These are phyloP conservation scores for Panagrolaimus sp. DNA, from an alignment of 1,140 invertebrate genomes.

Conservation along the genomic window DNA sequence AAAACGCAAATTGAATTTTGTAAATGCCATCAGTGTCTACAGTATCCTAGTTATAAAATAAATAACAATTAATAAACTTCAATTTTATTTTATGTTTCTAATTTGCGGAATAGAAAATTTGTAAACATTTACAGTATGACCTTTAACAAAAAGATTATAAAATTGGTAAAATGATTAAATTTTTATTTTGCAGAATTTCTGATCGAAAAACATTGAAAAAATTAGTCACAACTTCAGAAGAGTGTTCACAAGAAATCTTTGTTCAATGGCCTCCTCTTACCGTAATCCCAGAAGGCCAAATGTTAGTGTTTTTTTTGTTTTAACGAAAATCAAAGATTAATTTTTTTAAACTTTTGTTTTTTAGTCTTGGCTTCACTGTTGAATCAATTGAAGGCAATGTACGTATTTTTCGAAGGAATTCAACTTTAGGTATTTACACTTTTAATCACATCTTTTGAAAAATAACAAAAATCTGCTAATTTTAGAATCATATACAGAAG, in stretches of 20 bases:
- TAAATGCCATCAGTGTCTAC: too few relatives aligned
- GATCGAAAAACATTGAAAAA: not conserved
- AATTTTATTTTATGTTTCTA: too few relatives aligned
- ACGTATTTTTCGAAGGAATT: conserved; percentile 1
- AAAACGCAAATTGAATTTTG: too few relatives aligned
- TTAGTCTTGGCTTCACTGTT: not conserved
- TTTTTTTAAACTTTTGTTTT: not conserved
- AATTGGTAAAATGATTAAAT: not conserved
- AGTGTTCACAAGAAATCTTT: not conserved
- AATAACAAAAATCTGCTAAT: not conserved
- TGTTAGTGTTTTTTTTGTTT: too few relatives aligned
- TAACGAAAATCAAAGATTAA: not conserved
- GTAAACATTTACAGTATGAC: not conserved
- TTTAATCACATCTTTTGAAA: not conserved
- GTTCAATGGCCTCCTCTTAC: not conserved
- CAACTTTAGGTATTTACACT: not conserved
- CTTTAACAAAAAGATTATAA: not conserved
- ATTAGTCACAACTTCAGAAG: not conserved
- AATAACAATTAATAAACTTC: too few relatives aligned
- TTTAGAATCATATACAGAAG: conserved; percentile 9
- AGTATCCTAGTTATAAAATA: too few relatives aligned
- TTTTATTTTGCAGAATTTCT: not conserved
- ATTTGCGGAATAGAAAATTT: not conserved
- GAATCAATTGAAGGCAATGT: not conserved
- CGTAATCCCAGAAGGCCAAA: too few relatives aligned